Percentiles rank a stretch among this genome's conserved stretches.
phyloP scores from a whole-genome alignment of 2,113 vertebrate genomes.

The Pituophis catenifer region DNA sequence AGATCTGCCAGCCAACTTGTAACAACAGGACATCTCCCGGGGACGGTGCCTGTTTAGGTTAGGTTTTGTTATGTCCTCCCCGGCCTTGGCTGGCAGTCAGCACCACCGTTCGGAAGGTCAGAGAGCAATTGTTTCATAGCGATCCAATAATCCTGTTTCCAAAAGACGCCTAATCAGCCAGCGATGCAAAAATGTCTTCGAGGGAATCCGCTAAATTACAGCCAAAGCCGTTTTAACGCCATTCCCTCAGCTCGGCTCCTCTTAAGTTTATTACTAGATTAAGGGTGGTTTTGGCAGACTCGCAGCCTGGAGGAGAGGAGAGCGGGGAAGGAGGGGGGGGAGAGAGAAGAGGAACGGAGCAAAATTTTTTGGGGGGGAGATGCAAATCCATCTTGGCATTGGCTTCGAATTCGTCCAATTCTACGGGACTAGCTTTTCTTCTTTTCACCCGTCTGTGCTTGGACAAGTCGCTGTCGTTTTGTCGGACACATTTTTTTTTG shows the following conservation, averaged over 20 bases:
- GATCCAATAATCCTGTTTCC: not conserved
- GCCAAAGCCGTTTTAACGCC: not conserved
- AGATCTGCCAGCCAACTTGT: not conserved
- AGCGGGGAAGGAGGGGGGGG: too few species aligned
- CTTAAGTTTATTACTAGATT: not conserved
- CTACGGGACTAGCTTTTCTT: not conserved
- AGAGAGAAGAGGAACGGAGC: not conserved
- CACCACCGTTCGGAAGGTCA: accelerated
- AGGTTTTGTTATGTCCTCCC: not conserved
- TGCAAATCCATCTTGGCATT: not conserved
- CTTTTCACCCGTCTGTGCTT: not conserved
- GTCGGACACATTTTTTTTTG: not conserved
- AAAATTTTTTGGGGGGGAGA: not conserved
- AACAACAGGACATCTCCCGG: not conserved
- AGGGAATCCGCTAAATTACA: not conserved
- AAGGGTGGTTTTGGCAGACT: not conserved
- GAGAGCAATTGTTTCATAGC: not conserved
- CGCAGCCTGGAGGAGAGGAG: not conserved
- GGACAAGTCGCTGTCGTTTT: not conserved
- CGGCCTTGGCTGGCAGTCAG: not conserved
- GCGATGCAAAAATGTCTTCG: accelerated
- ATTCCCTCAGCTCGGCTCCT: not conserved
- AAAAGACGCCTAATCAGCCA: not conserved
- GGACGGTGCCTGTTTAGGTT: not conserved
- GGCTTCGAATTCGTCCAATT: not conserved